phyloP scores from a whole-genome alignment of 1,140 invertebrate genomes.

The Drosophila grimshawi region DNA sequence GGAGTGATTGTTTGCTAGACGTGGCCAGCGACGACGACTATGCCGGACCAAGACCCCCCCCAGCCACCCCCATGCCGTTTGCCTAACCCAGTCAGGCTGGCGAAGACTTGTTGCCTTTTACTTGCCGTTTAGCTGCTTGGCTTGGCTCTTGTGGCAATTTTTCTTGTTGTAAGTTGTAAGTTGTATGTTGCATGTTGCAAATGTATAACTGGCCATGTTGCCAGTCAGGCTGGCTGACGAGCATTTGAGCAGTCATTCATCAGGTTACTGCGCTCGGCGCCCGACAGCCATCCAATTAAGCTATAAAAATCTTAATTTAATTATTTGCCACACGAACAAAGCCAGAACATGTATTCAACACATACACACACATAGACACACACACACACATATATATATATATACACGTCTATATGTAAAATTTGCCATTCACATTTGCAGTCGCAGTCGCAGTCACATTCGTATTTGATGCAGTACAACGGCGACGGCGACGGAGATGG shows the following conservation, averaged over 20 bases:
- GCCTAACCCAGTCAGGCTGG: constrained; percentile 8
- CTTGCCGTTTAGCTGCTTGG: constrained; percentile 20
- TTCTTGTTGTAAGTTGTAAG: not conserved
- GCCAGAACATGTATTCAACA: constrained; percentile 33
- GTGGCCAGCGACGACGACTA: constrained; percentile 12
- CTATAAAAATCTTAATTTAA: constrained; percentile 81
- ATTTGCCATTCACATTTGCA: constrained; percentile 60
- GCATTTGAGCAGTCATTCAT: constrained; percentile 23
- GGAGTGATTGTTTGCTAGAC: constrained; percentile 5
- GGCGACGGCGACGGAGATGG: constrained; percentile 35
- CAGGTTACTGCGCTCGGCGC: constrained; percentile 36
- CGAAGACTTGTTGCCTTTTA: constrained; percentile 50
- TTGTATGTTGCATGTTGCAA: constrained; percentile 19
- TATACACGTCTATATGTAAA: constrained; percentile 26
- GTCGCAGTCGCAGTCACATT: constrained; percentile 21
- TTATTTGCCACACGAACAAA: constrained; percentile 80
- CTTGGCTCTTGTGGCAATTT: constrained; percentile 9
- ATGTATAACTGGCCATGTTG: constrained; percentile 25
- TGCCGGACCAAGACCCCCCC: constrained; percentile 8
- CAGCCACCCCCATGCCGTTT: constrained; percentile 19
- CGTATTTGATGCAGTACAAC: constrained; percentile 41
- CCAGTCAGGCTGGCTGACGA: not conserved
- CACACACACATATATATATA: constrained; percentile 24
- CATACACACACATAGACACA: constrained; percentile 24
- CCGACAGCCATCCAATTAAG: constrained; percentile 80